These are phyloP conservation scores for Hoplodrina blanda DNA, from an alignment of 2,888 invertebrate species.

Conservation along the genomic window DNA sequence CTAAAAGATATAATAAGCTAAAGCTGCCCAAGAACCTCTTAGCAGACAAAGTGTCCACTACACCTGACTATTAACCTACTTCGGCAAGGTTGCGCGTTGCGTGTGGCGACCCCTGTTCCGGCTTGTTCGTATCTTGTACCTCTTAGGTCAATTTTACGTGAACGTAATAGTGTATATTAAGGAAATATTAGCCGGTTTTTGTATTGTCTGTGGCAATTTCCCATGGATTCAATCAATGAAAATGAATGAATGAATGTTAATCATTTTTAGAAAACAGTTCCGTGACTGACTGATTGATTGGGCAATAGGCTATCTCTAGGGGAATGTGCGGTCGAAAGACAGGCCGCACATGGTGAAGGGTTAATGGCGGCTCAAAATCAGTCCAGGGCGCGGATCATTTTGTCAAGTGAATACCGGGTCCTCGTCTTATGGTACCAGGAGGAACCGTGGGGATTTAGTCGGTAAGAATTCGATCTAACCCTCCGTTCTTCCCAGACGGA, in stretches of 20 bases:
- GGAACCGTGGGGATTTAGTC: too few species aligned
- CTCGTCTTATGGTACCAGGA: too few species aligned
- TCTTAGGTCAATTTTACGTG: slow-evolving; percentile 36
- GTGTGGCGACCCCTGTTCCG: slow-evolving; percentile 55
- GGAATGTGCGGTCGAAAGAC: too few species aligned
- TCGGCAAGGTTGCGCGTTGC: slow-evolving; percentile 57
- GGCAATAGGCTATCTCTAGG: too few species aligned
- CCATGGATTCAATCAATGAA: neutral
- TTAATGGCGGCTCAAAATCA: too few species aligned
- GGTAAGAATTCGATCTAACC: too few species aligned
- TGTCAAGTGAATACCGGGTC: too few species aligned
- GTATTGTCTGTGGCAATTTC: slow-evolving; percentile 16
- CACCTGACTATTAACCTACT: slow-evolving; percentile 63
- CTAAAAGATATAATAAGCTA: slow-evolving; percentile 55
- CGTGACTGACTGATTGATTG: neutral
- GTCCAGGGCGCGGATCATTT: too few species aligned
- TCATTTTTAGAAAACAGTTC: neutral
- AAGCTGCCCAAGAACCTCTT: slow-evolving; percentile 54
- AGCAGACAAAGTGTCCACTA: slow-evolving; percentile 62
- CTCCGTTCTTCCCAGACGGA: too few species aligned
- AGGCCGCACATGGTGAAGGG: too few species aligned
- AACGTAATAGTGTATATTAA: slow-evolving; percentile 14
- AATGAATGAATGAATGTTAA: neutral
- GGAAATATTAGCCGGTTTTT: slow-evolving; percentile 13
- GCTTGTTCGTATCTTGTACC: slow-evolving; percentile 15